Conservation (phyloP, 1,140 invertebrate species). For the Atopsyche davidsoni region DNA sequence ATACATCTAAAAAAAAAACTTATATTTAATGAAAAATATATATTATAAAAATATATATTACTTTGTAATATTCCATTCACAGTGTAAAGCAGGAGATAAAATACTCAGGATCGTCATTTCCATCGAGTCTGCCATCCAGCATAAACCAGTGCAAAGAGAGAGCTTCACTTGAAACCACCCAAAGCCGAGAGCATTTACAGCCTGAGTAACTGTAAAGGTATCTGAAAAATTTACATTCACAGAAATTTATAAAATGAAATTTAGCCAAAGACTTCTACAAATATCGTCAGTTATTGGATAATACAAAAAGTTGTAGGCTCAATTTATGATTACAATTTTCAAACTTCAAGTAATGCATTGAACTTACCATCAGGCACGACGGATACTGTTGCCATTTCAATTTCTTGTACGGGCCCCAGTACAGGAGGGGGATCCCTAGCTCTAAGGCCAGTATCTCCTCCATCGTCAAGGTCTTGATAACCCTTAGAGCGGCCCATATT, state of each 20-base stretch:
- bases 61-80: slow-evolving; percentile 86
- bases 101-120: slow-evolving; percentile 97
- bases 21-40: slow-evolving; percentile 42
- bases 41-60: slow-evolving; percentile 50
- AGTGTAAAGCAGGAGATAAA: slow-evolving; percentile 85
- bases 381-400: slow-evolving; percentile 74
- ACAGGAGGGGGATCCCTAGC: slow-evolving; percentile 30
- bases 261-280: slow-evolving; percentile 1
- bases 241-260: neutral
- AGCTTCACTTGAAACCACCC: slow-evolving; percentile 93
- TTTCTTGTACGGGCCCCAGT: slow-evolving; percentile 51
- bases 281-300: slow-evolving; percentile 2
- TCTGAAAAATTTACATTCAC: slow-evolving; percentile 52
- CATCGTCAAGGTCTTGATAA: slow-evolving; percentile 46
- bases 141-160: slow-evolving; percentile 77
- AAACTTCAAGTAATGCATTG: neutral
- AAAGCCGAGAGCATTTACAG: slow-evolving; percentile 92
- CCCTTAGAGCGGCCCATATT: slow-evolving; percentile 43
- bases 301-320: neutral
- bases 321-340: neutral
- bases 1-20: slow-evolving; percentile 5
- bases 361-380: slow-evolving; percentile 71
- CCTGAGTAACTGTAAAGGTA: slow-evolving; percentile 91
- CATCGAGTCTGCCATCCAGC: slow-evolving; percentile 98
- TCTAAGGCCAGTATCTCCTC: slow-evolving; percentile 31